These are phyloP conservation scores for Scaptomyza parva DNA, from an alignment of 2,888 invertebrate genomes.

Conservation along the genomic window DNA sequence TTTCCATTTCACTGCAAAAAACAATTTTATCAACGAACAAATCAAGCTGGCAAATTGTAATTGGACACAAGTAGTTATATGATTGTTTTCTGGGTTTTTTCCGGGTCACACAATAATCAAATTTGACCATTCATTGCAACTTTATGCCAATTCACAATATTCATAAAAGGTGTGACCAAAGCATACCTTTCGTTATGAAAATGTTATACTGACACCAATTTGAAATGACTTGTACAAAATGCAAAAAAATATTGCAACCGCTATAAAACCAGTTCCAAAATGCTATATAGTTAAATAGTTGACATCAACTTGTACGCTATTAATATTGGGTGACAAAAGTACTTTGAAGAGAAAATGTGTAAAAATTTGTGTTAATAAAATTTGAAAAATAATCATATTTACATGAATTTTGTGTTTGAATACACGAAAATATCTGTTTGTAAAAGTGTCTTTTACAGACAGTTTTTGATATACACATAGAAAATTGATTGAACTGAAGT, in stretches of 20 bases:
- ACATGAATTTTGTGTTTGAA: background rate
- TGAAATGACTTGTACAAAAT: background rate
- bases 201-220: constrained; percentile 5
- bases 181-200: constrained; percentile 6
- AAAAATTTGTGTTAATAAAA: background rate
- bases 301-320: background rate
- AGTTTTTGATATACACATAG: too few species aligned
- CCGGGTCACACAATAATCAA: background rate
- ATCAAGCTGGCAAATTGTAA: background rate
- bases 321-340: background rate
- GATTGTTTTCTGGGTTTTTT: background rate
- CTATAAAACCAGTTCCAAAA: constrained; percentile 2
- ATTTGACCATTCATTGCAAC: background rate
- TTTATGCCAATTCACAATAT: constrained; percentile 2
- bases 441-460: too few species aligned
- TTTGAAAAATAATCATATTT: background rate
- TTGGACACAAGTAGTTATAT: background rate
- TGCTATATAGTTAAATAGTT: background rate
- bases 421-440: too few species aligned
- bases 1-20: too few species aligned
- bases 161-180: constrained; percentile 3
- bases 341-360: background rate
- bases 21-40: background rate
- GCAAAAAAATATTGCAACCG: background rate
- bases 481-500: too few species aligned